Evolutionary conservation across 2,113 vertebrate species (phyloP), one percentile per base, ranked within the genome.

Genomic region (Oceanites oceanicus): DNA sequence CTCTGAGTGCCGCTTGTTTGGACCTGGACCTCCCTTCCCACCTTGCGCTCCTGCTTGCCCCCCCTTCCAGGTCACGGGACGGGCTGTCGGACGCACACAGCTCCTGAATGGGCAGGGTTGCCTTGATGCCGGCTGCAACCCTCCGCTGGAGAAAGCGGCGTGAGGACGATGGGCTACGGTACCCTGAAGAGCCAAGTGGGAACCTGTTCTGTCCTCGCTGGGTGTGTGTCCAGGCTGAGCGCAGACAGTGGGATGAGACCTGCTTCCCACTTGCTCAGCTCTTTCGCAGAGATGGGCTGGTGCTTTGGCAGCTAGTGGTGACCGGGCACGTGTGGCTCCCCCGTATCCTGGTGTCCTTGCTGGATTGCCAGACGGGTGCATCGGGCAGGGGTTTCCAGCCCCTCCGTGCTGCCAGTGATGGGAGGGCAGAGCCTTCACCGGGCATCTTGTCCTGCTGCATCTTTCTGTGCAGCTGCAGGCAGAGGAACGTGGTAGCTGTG

Each of bases 41-140:
- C 32, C n/a, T 53, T 13, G 5, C 1, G 2, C 29, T 84, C 23
- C 63, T 65, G 52, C 70, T 72, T 72, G 22, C 44, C 27, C 13
- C 15, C 15, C 49, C 42, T 88, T 36, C 29, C 32, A 13, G 36
- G 47, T 21, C 0, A 0, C n/a, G 12, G 34, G 58, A 50, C 1
- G 7, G 32, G 40, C 36, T 1, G 2, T 47, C 0, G 5, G 40
- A 53, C 53, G 19, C 21, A 3, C 4, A 6, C 1, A 6, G 27
- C 21, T 50, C 30, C 1, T 0, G 15, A 12, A 10, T 3, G 4
- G 79, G 18, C 81, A 42, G 52, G 13, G 17, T 11, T 63, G 62
- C 21, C 65, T 50, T 17, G 32, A 27, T 67, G 61, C 32, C 0
- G 6, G 49, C 87, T 49, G 2, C 5, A 25, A 11, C 13, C 17